Base-by-base conservation (phyloP, 30 jellyfish, hydroid and myxozoan genomes). In the Rhopilema esculentum region DNA sequence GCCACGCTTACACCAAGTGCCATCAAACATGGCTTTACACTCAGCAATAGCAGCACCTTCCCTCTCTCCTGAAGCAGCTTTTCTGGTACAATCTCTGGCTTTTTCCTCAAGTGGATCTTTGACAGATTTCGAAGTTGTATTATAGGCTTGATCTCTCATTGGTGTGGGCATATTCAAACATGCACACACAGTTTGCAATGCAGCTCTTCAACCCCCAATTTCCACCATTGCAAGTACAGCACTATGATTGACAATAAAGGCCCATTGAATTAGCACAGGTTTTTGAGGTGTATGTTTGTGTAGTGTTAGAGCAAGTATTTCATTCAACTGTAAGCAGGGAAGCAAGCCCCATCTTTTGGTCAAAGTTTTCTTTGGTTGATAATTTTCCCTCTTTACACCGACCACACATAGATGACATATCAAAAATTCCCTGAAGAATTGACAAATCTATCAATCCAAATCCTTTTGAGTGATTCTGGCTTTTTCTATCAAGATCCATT, bases 321-420 rank as follows among this genome's bases (percentile, higher is more conserved):
- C 92, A 83, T 69, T 71, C 85, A 22, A 83, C 17, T 7, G 70
- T 52, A 16, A 83, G 80, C 20, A 63, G 62, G 16, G 92, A 83
- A 27, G 92, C 86, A 50, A 83, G 92, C 26, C 92, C 86, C 79
- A 71, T 83, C 70, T 69, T 83, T 28, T 29, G 51, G 72, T 72
- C n/a, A 32, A 51, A 57, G 57, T 83, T 53, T 69, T 83, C 92
- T 31, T 50, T 27, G 24, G 70, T 29, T 28, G 72, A 21, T 20
- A 83, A 77, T 27, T 83, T 66, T 22, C 92, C 92, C 1, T 6
- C 52, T 48, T 72, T 71, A 32, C 92, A 40, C 57, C 57, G 57
- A 40, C 57, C 57, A 40, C 57, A 40, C 57, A 40, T 12, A 40
- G 57, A 40, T 40, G 12, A 40, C 57, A 40, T 40, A 40, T 40